These are phyloP conservation scores for Nothoprocta pentlandii DNA, from an alignment of 2,113 vertebrate genomes.

Conservation along the genomic window DNA sequence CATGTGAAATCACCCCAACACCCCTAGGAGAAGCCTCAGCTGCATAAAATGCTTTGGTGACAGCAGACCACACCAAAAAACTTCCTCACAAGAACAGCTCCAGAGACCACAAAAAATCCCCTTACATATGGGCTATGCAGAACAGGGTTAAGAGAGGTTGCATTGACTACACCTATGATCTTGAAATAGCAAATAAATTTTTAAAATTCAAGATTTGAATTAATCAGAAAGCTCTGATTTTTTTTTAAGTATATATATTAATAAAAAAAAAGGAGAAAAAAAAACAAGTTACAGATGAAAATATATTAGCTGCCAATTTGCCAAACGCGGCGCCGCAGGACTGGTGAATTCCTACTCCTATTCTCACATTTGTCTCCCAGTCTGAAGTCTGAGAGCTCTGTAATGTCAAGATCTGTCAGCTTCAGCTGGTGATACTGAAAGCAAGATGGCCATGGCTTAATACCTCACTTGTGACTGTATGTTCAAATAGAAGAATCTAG, in stretches of 20 bases:
- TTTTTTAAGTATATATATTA: neutral
- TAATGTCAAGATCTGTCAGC: rapidly evolving
- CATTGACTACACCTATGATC: neutral
- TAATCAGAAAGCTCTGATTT: neutral
- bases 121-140: neutral
- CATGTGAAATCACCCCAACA: rapidly evolving
- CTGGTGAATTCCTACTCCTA: neutral
- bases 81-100: neutral
- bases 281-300: neutral
- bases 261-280: neutral
- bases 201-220: neutral
- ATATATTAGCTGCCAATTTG: neutral
- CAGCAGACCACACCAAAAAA: neutral
- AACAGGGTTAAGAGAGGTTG: neutral
- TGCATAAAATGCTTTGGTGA: neutral
- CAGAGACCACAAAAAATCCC: neutral
- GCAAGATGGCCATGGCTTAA: neutral
- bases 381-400: neutral
- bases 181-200: neutral
- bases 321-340: neutral
- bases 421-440: neutral
- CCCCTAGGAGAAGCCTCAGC: neutral
- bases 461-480: neutral
- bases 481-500: neutral
- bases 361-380: neutral